Conservation (phyloP, 1,140 invertebrate species). For the Drosophila novamexicana region DNA sequence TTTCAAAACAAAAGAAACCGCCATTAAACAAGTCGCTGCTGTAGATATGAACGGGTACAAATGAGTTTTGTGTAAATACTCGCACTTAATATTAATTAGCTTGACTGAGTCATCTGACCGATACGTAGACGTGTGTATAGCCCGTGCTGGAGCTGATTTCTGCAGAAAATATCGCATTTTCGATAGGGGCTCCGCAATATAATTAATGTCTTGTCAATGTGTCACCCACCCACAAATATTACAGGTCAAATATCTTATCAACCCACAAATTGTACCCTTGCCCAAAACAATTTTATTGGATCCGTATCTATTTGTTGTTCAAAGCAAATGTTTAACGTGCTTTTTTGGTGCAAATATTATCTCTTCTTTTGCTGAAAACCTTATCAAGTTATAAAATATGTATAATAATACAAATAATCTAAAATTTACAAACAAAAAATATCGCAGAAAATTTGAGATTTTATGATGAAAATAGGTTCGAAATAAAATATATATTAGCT, state of each 20-base stretch:
- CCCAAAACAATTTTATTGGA: neutral
- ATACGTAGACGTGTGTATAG: neutral
- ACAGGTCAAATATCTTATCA: neutral
- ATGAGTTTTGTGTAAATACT: conserved; percentile 12
- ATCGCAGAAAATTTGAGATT: too few relatives aligned
- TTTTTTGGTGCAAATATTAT: neutral
- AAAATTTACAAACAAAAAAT: too few relatives aligned
- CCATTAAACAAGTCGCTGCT: neutral
- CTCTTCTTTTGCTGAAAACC: neutral
- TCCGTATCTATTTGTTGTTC: neutral
- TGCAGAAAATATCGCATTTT: conserved; percentile 2
- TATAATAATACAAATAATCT: neutral
- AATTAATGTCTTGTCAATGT: conserved; percentile 4
- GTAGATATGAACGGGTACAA: conserved; percentile 6
- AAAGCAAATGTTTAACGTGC: neutral
- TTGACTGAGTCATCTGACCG: conserved; percentile 12
- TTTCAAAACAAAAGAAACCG: neutral
- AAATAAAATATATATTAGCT: too few relatives aligned
- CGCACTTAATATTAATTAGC: conserved; percentile 17
- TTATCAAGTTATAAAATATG: neutral
- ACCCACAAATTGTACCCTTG: too few relatives aligned
- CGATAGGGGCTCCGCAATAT: neutral
- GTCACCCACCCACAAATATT: conserved; percentile 4
- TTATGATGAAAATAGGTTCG: too few relatives aligned
- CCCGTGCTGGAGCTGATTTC: neutral